phyloP scores from a whole-genome alignment of 2,113 vertebrate genomes.

The Ginglymostoma cirratum region DNA sequence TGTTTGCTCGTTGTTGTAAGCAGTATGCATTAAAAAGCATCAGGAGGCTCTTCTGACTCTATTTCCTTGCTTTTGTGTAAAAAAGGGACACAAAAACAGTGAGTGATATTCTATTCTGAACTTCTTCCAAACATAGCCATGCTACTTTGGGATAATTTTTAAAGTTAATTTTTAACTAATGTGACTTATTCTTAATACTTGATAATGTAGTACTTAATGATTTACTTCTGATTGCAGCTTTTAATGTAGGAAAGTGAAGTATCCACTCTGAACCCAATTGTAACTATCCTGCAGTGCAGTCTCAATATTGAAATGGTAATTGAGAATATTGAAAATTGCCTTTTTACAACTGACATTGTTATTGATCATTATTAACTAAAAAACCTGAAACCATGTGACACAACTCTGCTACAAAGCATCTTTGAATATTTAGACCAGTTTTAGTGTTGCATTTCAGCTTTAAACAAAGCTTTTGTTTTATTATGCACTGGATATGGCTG shows the following conservation, averaged over 20 bases:
- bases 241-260: neutral
- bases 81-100: neutral
- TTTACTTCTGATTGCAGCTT: neutral
- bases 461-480: slow-evolving; percentile 19
- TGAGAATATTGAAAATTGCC: neutral
- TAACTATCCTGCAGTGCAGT: neutral
- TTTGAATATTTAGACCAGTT: neutral
- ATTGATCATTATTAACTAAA: neutral
- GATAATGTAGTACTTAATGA: neutral
- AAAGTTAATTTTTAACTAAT: slow-evolving; percentile 17
- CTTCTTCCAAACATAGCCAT: neutral
- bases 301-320: neutral
- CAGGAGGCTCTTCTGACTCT: neutral
- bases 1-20: neutral
- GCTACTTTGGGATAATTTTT: neutral
- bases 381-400: neutral
- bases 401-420: neutral
- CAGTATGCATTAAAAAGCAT: neutral
- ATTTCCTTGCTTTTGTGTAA: neutral
- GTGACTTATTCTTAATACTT: neutral
- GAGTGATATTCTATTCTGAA: neutral
- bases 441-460: neutral
- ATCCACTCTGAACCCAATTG: neutral
- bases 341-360: neutral
- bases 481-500: neutral